A percentile compares a stretch with the other conserved stretches of the same genome.
phyloP scores from a whole-genome alignment of 2,888 invertebrate genomes.

The Schizaphis graminum region DNA sequence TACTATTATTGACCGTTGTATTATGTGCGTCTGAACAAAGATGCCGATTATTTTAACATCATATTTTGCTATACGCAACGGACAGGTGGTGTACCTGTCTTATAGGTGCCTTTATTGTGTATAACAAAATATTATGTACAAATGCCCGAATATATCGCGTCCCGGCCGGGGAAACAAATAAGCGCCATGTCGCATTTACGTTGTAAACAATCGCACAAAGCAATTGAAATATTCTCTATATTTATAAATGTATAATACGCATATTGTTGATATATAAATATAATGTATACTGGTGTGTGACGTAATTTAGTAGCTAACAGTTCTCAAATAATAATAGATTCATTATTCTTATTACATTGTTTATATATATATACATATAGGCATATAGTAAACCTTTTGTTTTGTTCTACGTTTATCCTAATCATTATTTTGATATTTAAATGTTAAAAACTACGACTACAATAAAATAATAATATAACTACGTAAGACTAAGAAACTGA shows the following conservation, averaged over 20 bases:
- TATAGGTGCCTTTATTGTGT: not conserved
- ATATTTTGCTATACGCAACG: not conserved
- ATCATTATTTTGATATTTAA: not conserved
- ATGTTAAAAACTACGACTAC: not conserved
- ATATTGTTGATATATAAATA: not conserved
- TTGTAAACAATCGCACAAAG: not conserved
- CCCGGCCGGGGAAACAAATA: not conserved
- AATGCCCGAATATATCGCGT: not conserved
- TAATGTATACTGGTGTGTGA: not conserved
- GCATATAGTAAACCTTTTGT: not conserved
- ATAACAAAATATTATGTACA: not conserved
- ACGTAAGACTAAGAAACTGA: not conserved
- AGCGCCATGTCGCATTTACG: not conserved
- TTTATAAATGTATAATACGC: not conserved
- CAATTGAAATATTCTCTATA: not conserved
- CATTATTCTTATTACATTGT: not conserved
- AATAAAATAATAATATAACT: not conserved
- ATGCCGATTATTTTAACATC: not conserved
- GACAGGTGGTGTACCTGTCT: not conserved
- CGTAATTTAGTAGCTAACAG: not conserved
- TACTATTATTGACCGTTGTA: slow-evolving; percentile 46
- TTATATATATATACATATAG: not conserved
- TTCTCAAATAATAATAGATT: not conserved
- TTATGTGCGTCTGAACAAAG: not conserved
- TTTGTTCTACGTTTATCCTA: not conserved